Base-by-base conservation (phyloP, 2,113 vertebrate genomes). In the Mellivora capensis region DNA sequence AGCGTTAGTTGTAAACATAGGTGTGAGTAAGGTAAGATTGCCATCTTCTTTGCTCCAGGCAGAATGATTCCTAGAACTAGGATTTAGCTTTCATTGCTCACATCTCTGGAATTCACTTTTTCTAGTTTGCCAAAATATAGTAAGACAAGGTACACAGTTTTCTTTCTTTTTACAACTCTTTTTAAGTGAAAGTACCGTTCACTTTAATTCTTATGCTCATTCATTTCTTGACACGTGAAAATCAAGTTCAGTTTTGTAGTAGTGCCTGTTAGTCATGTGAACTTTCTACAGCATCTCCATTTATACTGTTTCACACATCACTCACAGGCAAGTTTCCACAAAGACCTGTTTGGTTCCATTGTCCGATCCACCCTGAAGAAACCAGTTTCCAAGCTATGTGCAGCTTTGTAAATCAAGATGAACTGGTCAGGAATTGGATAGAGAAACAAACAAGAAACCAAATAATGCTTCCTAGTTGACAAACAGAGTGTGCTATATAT, bases 361-460 rank as follows among this genome's bases (percentile, higher is more conserved):
- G 87, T 87, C 14, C 7, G 12, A 80, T 91, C 97, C 96, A 94
- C 89, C 97, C 93, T 89, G 42, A 97, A 91, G 80, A 96, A 98
- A 97, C 96, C 94, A 97, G 96, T 97, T 97, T 97, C 85, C 77
- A 93, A 93, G 96, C 91, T 92, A 64, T 96, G 87, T 37, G 79
- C 62, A 81, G 93, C 92, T 98, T 96, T 93, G 90, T 96, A 94
- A 97, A 97, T 97, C 97, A 97, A 96, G 96, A 97, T 96, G 72
- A 96, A 95, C 96, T 97, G 29, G 83, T 94, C 90, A 94, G 85
- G 87, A 91, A 95, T 81, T 96, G 62, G 76, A 93, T 94, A 93
- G 74, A 84, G 64, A 94, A 95, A 47, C 79, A 98, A 97, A 91
- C 44, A 81, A 82, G 85, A 96, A 93, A 80, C 61, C 86, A 95